Base-by-base conservation (phyloP, 2,797 vertebrate genomes). In the Molothrus ater region DNA sequence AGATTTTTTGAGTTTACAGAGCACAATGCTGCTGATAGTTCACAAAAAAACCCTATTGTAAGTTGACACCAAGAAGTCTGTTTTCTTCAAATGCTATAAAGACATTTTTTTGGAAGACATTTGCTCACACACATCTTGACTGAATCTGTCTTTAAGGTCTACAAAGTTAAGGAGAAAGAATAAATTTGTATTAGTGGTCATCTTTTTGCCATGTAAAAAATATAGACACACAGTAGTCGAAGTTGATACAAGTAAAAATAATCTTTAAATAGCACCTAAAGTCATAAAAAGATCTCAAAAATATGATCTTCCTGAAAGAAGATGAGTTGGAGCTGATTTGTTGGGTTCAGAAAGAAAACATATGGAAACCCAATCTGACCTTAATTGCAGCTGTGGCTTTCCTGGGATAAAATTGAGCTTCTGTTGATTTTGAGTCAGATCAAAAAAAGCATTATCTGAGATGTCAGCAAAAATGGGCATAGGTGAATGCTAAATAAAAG, bases 321-420 rank as follows among this genome's bases (percentile, higher is more conserved):
- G 47, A 65, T 76, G 64, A 89, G 34, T 59, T 85, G 28, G 9
- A 74, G 18, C 9, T 85, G 80, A 25, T 69, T 85, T 83, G 32
- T 61, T 91, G 60, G 42, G 28, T 89, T 95, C 80, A 83, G 45
- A 91, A 94, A 80, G 79, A 83, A 94, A 93, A 92, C 17, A 83
- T 36, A 17, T 72, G 48, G 81, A 82, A 93, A 68, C 20, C 45
- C 2, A 65, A 24, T 56, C 74, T 91, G 73, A 74, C 76, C 76
- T 81, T 94, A 75, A 66, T 69, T 88, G 70, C 86, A 94, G 48
- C 56, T 80, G 48, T 88, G 89, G 66, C 85, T 96, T 74, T 84
- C 61, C 71, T 92, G 63, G 63, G 80, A 86, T 48, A 94, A 69
- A 95, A 95, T 38, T 72, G 54, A 86, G 31, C 79, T 92, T 94